Base-by-base conservation (phyloP, 2,113 vertebrate species). In the Jacana jacana region DNA sequence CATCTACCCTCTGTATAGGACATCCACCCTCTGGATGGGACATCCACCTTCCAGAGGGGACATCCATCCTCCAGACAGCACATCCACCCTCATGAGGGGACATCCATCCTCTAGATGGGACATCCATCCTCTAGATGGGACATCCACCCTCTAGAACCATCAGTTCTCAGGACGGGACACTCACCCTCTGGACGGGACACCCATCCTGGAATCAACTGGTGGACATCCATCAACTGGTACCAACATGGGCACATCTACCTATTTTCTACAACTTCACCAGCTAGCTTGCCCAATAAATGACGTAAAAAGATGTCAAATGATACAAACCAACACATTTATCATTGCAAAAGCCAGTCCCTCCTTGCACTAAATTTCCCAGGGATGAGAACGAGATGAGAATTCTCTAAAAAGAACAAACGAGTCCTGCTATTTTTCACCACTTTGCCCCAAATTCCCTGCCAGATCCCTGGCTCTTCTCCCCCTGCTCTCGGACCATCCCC, bases 321-420 rank as follows among this genome's bases (percentile, higher is more conserved):
- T 22, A 19, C 20, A n/a, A n/a, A 57, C 5, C 20, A 31, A 27
- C 11, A 11, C 7, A 18, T 61, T 27, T 12, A 7, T 33, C 11
- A n/a, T 19, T 25, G 13, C 3, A 4, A n/a, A 65, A 55, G 13
- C 4, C 6, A 63, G 6, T 19, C 25, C 25, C 19, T n/a, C 40
- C 24, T 2, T 8, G 7, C 27, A 7, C 2, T n/a, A n/a, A n/a
- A n/a, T n/a, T n/a, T n/a, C n/a, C n/a, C 2, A 2, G 2, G 7
- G 3, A 6, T 0, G 9, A 24, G 48, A 49, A 49, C 6, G 48
- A 49, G 48, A 48, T 3, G 19, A 35, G 40, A 42, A 33, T 14
- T 25, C 4, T 3, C 33, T 9, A 5, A 17, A 42, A 40, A n/a
- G n/a, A 4, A 42, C 4, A 14, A 9, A 1, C 2, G 20, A 17